Evolutionary conservation across 2,113 vertebrate genomes (phyloP).

Genomic region (Microtus pennsylvanicus): DNA sequence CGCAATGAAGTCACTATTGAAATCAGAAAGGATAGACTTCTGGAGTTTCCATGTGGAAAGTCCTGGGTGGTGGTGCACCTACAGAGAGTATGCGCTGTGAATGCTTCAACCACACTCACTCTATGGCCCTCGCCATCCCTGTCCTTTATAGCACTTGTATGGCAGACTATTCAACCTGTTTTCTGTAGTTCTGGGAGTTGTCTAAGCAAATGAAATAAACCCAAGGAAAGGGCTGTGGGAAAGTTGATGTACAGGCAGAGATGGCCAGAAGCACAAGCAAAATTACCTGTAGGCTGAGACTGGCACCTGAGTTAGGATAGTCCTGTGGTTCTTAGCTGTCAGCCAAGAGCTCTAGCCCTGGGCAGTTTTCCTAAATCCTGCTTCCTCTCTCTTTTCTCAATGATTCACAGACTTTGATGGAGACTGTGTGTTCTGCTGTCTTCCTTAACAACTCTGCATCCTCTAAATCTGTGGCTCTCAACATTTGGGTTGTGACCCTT

Average conservation of each 20-base stretch:
- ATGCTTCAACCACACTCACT: too few species aligned
- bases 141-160: too few species aligned
- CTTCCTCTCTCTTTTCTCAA: not conserved
- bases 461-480: not conserved
- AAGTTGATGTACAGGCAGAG: not conserved
- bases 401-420: too few species aligned
- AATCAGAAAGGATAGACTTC: not conserved
- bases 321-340: not conserved
- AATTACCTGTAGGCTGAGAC: not conserved
- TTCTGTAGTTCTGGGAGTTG: not conserved
- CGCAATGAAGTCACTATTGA: not conserved
- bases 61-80: not conserved
- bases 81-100: not conserved
- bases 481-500: not conserved
- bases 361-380: too few species aligned
- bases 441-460: not conserved
- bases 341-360: not conserved
- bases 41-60: not conserved
- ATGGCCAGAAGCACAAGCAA: not conserved
- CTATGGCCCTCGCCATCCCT: not conserved
- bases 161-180: not conserved
- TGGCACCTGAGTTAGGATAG: not conserved
- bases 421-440: not conserved
- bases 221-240: not conserved
- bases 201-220: not conserved